A percentile compares a stretch with the other conserved stretches of the same genome.
Conservation (phyloP, 2,113 vertebrate genomes). For the Tychaedon coryphoeus region DNA sequence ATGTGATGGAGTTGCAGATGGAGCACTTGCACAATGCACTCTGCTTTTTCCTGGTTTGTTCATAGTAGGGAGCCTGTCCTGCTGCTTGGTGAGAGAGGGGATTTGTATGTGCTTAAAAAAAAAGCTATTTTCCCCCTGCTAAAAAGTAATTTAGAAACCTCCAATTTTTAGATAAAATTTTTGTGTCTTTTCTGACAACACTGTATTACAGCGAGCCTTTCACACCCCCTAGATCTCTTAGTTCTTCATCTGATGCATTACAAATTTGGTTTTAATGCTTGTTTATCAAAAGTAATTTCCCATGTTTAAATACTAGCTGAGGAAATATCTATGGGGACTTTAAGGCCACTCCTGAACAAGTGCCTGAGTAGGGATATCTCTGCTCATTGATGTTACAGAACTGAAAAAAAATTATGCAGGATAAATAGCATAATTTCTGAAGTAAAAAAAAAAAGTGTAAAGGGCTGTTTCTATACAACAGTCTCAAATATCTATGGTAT, state of each 20-base stretch:
- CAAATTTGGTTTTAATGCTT: not conserved
- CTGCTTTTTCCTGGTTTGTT: not conserved
- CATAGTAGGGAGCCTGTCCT: not conserved
- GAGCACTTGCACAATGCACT: not conserved
- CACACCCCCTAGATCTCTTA: not conserved
- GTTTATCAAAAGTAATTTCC: not conserved
- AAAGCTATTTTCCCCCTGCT: not conserved
- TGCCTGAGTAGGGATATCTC: not conserved
- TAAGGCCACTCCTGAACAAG: not conserved
- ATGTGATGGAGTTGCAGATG: constrained; percentile 13
- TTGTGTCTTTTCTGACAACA: not conserved
- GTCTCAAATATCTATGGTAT: not conserved
- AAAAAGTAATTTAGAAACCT: not conserved
- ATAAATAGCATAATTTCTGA: not conserved
- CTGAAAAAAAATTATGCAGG: not conserved
- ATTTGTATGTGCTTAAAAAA: not conserved
- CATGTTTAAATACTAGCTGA: not conserved
- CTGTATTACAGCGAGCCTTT: not conserved
- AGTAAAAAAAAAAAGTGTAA: not conserved
- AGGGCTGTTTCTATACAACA: not conserved
- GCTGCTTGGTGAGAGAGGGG: not conserved
- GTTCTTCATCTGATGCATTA: not conserved
- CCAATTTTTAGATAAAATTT: not conserved
- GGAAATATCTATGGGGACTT: not conserved
- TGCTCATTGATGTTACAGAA: not conserved